phyloP scores from a whole-genome alignment of 1,140 invertebrate genomes.

The Subanguina moxae region DNA sequence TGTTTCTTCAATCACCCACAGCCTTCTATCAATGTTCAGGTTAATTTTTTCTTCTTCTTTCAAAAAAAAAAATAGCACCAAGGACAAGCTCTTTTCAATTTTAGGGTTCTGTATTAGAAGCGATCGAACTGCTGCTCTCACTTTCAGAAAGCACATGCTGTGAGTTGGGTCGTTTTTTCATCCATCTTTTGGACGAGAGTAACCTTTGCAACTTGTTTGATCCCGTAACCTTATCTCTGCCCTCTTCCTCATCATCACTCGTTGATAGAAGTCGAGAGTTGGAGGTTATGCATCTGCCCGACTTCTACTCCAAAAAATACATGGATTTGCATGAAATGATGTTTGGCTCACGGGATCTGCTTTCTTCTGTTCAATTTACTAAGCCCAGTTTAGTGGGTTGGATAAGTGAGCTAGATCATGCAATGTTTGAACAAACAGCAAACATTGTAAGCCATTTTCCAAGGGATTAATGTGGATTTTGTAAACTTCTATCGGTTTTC shows the following conservation, averaged over 20 bases:
- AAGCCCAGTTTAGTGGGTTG: neutral
- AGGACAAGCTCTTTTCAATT: neutral
- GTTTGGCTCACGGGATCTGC: neutral
- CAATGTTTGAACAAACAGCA: neutral
- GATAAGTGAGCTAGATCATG: neutral
- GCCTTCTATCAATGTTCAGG: constrained; percentile 1
- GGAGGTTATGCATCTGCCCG: neutral
- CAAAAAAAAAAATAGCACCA: neutral
- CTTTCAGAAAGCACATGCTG: neutral
- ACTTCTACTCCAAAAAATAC: neutral
- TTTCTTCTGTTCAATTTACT: neutral
- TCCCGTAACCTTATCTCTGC: too few relatives aligned
- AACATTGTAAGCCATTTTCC: neutral
- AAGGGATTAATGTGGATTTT: too few relatives aligned
- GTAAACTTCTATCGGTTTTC: too few relatives aligned
- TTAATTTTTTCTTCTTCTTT: neutral
- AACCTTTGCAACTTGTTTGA: neutral
- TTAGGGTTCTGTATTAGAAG: neutral
- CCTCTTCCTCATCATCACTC: too few relatives aligned
- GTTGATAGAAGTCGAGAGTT: too few relatives aligned
- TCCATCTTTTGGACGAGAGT: constrained; percentile 2
- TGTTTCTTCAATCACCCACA: neutral
- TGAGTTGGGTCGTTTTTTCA: constrained; percentile 12
- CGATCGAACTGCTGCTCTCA: neutral
- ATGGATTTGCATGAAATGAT: neutral